Evolutionary conservation across 1,140 invertebrate genomes (phyloP).

Genomic region (Lethrus apterus): DNA sequence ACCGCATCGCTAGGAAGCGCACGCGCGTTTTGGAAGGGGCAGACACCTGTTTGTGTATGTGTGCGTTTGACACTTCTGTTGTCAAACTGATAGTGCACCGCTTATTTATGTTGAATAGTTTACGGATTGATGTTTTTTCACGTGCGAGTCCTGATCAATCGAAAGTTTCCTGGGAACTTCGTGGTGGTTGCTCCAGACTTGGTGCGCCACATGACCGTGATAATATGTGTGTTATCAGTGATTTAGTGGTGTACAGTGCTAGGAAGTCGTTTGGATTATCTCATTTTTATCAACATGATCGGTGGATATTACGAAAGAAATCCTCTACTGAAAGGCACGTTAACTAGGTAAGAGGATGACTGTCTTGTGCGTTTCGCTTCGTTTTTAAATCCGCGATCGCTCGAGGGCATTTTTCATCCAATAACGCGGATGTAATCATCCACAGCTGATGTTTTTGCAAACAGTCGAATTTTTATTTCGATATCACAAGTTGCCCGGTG

Average conservation of each 20-base stretch:
- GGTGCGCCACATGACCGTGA: slow-evolving; percentile 6
- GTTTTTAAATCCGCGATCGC: slow-evolving; percentile 4
- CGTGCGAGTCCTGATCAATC: slow-evolving; percentile 12
- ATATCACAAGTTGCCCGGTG: too few relatives aligned
- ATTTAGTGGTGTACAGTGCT: slow-evolving; percentile 8
- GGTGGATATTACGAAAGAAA: slow-evolving; percentile 34
- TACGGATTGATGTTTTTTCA: slow-evolving; percentile 21
- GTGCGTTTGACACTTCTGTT: slow-evolving; percentile 21
- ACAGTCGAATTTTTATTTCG: slow-evolving; percentile 3
- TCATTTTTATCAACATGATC: slow-evolving; percentile 25
- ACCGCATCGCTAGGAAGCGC: slow-evolving; percentile 15
- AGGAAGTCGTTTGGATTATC: slow-evolving; percentile 8
- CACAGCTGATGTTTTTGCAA: background rate
- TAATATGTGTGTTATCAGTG: slow-evolving; percentile 13
- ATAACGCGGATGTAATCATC: background rate
- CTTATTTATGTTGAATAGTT: slow-evolving; percentile 7
- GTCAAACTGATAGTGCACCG: slow-evolving; percentile 22
- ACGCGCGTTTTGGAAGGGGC: slow-evolving; percentile 20
- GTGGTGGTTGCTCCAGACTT: background rate
- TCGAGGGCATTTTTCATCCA: slow-evolving; percentile 2
- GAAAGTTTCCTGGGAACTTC: slow-evolving; percentile 4
- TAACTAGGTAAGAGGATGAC: slow-evolving; percentile 30
- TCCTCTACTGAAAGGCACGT: slow-evolving; percentile 33
- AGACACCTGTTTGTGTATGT: slow-evolving; percentile 26
- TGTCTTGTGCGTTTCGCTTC: slow-evolving; percentile 4